A percentile compares a stretch with the other conserved stretches of the same genome.
phyloP scores from a whole-genome alignment of 2,888 invertebrate genomes.

The Mamestra brassicae region DNA sequence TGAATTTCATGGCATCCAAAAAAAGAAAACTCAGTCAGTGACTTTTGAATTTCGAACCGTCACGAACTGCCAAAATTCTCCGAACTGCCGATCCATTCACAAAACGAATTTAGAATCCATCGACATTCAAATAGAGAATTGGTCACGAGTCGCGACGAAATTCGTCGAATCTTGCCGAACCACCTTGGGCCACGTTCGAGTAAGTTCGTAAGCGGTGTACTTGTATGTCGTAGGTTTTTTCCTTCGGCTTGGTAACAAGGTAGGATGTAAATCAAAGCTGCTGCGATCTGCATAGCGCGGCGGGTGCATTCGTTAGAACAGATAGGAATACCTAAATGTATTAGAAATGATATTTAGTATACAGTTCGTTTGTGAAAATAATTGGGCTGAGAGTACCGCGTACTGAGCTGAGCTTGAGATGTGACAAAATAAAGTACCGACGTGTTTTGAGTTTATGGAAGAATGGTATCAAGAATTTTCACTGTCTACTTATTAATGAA shows the following conservation, averaged over 20 bases:
- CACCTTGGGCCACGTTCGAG: neutral
- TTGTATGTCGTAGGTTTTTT: constrained; percentile 68
- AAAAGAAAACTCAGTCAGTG: constrained; percentile 7
- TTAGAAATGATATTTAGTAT: constrained; percentile 68
- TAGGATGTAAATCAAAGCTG: constrained; percentile 83
- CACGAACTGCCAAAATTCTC: constrained; percentile 47
- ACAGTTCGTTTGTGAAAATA: constrained; percentile 59
- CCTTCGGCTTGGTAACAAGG: constrained; percentile 74
- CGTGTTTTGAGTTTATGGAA: neutral
- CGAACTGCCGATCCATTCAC: constrained; percentile 45
- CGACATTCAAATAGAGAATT: constrained; percentile 54
- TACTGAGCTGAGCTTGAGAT: constrained; percentile 8
- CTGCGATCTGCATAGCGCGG: constrained; percentile 80
- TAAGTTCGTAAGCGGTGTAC: constrained; percentile 59
- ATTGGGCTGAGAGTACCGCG: constrained; percentile 51
- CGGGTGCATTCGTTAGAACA: constrained; percentile 73
- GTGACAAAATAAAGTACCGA: constrained; percentile 10
- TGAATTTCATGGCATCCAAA: constrained; percentile 37
- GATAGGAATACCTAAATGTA: constrained; percentile 67
- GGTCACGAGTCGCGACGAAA: constrained; percentile 40
- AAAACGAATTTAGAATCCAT: constrained; percentile 33
- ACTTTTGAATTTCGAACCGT: constrained; percentile 46
- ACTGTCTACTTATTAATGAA: neutral
- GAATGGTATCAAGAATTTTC: neutral
- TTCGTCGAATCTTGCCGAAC: constrained; percentile 15